Evolutionary conservation across 2,888 invertebrate species (phyloP), one percentile per base, ranked within the genome.

Genomic region (Eupelmus urozonus): DNA sequence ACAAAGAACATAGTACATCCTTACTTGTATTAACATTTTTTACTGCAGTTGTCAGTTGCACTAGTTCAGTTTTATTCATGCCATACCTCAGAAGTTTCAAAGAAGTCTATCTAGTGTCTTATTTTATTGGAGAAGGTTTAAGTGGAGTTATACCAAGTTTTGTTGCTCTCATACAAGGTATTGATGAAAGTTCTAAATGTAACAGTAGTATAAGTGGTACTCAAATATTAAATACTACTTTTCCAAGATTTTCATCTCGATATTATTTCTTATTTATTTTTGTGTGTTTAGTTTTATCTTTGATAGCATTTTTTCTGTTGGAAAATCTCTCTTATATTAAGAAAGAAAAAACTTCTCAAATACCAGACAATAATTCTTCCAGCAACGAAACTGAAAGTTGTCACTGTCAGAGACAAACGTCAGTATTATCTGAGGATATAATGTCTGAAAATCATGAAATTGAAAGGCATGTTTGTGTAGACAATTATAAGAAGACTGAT

Each of bases 31-130:
- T 95, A 13, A 93, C 94, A 2, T 94, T 94, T 87, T 92, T 92
- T 85, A 91, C 94, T 78, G 93, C 94, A 13, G 88, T 94, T 34
- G 94, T 95, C n/a, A 96, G 96, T 80, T 96, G 96, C 88, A 96
- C 96, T 20, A 96, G 96, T 82, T 96, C 96, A 0, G 95, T 97
- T 76, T 91, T 96, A 13, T 97, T 96, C 87, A 93, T 97, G 90
- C 97, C 97, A 4, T 96, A 95, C 88, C 93, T 97, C 93, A 93
- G 94, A 40, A 91, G 94, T 82, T 96, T 94, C 87, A 92, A 92
- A 70, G 93, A 94, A 76, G 91, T 93, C 66, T 97, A 96, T 87
- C 91, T 97, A 82, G 93, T 94, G 1, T 95, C 96, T 0, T 96
- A 95, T 88, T 93, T 96, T 80, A 93, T 95, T 75, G 96, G 96